phyloP scores from a whole-genome alignment of 2,888 invertebrate genomes.

The Hanleya hanleyi region DNA sequence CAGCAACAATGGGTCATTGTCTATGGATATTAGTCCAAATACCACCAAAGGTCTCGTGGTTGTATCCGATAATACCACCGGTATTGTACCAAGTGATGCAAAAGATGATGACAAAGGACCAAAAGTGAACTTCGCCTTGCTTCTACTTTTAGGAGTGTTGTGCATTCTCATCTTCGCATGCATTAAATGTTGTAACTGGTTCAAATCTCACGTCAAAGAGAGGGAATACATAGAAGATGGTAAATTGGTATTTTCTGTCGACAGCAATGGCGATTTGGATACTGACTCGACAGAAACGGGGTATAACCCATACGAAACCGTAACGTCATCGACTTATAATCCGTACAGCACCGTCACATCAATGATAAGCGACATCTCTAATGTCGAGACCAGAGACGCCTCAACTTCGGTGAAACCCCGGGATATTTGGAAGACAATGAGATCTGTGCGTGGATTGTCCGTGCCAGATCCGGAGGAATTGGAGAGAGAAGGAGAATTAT shows the following conservation, averaged over 20 bases:
- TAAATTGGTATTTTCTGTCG: neutral
- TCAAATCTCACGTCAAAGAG: neutral
- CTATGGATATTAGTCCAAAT: too few species aligned
- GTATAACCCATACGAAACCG: neutral
- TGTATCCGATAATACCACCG: too few species aligned
- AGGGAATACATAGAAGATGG: constrained; percentile 4
- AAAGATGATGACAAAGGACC: neutral
- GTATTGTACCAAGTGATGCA: neutral
- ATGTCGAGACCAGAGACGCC: neutral
- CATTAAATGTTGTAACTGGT: neutral
- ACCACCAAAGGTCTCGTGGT: too few species aligned
- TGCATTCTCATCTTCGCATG: neutral
- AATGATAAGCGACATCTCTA: neutral
- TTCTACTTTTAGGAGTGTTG: neutral
- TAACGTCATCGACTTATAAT: neutral
- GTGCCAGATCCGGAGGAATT: neutral
- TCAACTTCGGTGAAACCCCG: neutral
- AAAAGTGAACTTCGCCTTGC: neutral
- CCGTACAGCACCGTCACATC: neutral
- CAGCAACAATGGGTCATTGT: too few species aligned
- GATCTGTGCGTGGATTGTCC: neutral
- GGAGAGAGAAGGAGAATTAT: neutral
- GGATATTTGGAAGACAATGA: constrained; percentile 2
- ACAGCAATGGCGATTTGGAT: too few species aligned
- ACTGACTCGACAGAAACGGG: neutral